phyloP scores from a whole-genome alignment of 2,113 vertebrate genomes.

The Amazona guildingii region DNA sequence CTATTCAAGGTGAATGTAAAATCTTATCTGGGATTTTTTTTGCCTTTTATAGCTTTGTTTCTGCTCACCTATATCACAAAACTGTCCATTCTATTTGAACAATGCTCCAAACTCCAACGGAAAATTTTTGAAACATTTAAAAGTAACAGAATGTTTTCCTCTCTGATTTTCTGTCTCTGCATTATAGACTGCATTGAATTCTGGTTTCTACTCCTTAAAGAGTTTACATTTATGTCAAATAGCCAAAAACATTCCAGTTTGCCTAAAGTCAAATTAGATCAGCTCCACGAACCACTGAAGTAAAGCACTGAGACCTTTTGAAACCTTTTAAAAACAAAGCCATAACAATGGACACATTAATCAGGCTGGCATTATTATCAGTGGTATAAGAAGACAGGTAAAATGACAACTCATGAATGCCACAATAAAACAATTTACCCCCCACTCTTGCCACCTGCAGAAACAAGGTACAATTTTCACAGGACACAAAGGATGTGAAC shows the following conservation, averaged over 20 bases:
- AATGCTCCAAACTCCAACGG: neutral
- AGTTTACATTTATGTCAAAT: constrained; percentile 43
- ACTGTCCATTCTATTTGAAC: neutral
- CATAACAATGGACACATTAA: constrained; percentile 56
- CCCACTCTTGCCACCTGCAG: neutral
- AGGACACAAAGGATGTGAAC: neutral
- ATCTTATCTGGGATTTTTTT: neutral
- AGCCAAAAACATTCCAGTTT: neutral
- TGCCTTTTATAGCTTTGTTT: neutral
- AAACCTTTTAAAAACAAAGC: constrained; percentile 33
- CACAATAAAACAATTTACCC: neutral
- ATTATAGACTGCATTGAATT: constrained; percentile 1
- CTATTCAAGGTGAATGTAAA: constrained; percentile 7
- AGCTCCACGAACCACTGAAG: constrained; percentile 45
- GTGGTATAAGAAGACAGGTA: neutral
- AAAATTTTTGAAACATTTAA: neutral
- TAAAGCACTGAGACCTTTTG: constrained; percentile 42
- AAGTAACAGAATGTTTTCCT: neutral
- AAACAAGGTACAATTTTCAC: neutral
- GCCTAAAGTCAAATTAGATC: constrained; percentile 31
- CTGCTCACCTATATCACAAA: neutral
- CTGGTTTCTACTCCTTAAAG: constrained; percentile 38
- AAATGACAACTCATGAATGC: neutral
- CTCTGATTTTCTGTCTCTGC: neutral
- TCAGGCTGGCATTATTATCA: constrained; percentile 29